Conservation (phyloP, 2,888 invertebrate species). For the Dolichopus griseipennis region DNA sequence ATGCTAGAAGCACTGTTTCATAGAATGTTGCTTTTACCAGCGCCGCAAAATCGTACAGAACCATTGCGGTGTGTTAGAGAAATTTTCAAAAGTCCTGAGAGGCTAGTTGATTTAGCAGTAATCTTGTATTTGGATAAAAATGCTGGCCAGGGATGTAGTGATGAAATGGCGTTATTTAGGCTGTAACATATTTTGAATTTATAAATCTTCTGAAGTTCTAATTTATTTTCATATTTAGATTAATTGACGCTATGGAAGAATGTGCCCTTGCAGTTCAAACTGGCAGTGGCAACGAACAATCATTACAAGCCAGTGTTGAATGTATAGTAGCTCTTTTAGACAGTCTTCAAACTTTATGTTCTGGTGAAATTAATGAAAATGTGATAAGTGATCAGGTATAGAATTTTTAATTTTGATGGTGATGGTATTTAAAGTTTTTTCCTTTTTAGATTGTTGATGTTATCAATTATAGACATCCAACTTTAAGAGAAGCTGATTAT, state of each 20-base stretch:
- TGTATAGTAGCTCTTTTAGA: conserved; percentile 75
- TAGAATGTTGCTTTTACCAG: conserved; percentile 81
- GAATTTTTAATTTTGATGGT: neutral
- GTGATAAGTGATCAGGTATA: conserved; percentile 40
- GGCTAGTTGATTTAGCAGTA: conserved; percentile 60
- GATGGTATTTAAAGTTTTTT: neutral
- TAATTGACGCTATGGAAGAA: conserved; percentile 89
- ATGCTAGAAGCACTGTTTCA: conserved; percentile 90
- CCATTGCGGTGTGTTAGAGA: conserved; percentile 76
- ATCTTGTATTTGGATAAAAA: conserved; percentile 57
- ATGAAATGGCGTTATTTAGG: conserved; percentile 74
- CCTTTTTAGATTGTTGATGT: conserved; percentile 45
- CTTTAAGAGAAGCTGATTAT: conserved; percentile 67
- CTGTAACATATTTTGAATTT: conserved; percentile 49
- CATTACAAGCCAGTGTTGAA: conserved; percentile 70
- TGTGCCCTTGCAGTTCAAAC: conserved; percentile 60
- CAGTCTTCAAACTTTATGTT: conserved; percentile 73
- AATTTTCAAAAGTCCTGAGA: conserved; percentile 59
- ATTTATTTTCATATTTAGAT: conserved; percentile 45
- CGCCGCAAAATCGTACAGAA: conserved; percentile 74
- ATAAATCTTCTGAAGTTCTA: neutral
- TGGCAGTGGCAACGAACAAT: conserved; percentile 63
- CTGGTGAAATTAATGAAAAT: conserved; percentile 59
- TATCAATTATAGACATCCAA: conserved; percentile 57
- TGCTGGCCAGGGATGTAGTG: conserved; percentile 55